Evolutionary conservation across 2,888 invertebrate species (phyloP).

Genomic region (Halictus ligatus): DNA sequence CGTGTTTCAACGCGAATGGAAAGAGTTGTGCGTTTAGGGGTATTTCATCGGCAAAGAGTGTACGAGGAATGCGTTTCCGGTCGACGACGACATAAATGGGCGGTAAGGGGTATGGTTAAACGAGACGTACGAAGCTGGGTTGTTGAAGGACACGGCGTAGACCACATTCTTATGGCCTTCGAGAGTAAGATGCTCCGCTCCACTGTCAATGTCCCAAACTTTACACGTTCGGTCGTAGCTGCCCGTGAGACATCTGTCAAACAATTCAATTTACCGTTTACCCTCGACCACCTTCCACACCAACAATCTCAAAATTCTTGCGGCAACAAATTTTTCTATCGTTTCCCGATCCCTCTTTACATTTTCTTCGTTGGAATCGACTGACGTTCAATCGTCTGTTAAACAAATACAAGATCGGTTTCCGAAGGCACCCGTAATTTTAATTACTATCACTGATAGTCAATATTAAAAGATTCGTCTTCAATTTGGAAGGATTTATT

Average conservation of each 20-base stretch:
- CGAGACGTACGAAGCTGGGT: slow-evolving; percentile 88
- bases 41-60: neutral
- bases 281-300: neutral
- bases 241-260: slow-evolving; percentile 90
- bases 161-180: slow-evolving; percentile 93
- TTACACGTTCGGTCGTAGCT: slow-evolving; percentile 95
- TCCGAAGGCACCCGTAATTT: too few species aligned
- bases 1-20: neutral
- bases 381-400: too few species aligned
- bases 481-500: too few species aligned
- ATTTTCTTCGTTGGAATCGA: too few species aligned
- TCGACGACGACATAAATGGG: slow-evolving; percentile 30
- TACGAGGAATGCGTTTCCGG: slow-evolving; percentile 44
- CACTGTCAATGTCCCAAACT: slow-evolving; percentile 90
- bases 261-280: neutral
- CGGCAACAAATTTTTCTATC: neutral
- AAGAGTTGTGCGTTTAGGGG: neutral
- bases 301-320: neutral
- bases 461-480: neutral
- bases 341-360: neutral
- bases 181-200: slow-evolving; percentile 89
- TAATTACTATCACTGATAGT: too few species aligned
- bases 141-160: slow-evolving; percentile 92
- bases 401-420: too few species aligned
- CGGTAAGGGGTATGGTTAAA: slow-evolving; percentile 46